Evolutionary conservation across 2,797 vertebrate species (phyloP).

Genomic region (Cephalopachus bancanus): DNA sequence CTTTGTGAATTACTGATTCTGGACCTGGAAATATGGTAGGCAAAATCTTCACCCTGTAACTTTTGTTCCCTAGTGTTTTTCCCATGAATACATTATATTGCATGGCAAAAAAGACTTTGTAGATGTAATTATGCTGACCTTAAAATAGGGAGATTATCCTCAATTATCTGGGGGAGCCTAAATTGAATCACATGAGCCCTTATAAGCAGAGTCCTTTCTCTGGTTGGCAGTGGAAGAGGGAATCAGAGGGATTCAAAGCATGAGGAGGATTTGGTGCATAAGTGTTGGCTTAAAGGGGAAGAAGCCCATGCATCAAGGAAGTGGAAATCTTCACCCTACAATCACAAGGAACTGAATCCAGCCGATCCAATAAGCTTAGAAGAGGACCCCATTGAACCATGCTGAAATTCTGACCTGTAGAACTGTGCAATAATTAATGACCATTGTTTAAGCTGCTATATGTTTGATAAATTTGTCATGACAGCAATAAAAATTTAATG

Average conservation of each 20-base stretch:
- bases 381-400: not conserved
- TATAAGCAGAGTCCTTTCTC: not conserved
- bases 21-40: not conserved
- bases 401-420: not conserved
- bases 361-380: not conserved
- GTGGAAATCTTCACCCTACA: too few species aligned
- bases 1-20: not conserved
- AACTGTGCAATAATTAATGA: too few species aligned
- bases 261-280: too few species aligned
- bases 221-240: not conserved
- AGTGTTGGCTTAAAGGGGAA: not conserved
- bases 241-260: not conserved
- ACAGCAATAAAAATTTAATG: too few species aligned
- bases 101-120: too few species aligned
- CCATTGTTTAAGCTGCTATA: accelerated
- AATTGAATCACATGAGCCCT: not conserved
- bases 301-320: accelerated
- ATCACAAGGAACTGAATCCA: too few species aligned
- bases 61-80: not conserved
- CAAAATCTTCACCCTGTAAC: not conserved
- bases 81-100: not conserved
- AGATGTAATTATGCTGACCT: too few species aligned
- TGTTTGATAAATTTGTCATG: not conserved
- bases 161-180: not conserved
- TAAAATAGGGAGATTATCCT: too few species aligned